Percentiles rank a stretch among this genome's conserved stretches.
These are phyloP conservation scores for Propithecus deckenii DNA, from an alignment of 2,797 vertebrate species.

Conservation along the genomic window DNA sequence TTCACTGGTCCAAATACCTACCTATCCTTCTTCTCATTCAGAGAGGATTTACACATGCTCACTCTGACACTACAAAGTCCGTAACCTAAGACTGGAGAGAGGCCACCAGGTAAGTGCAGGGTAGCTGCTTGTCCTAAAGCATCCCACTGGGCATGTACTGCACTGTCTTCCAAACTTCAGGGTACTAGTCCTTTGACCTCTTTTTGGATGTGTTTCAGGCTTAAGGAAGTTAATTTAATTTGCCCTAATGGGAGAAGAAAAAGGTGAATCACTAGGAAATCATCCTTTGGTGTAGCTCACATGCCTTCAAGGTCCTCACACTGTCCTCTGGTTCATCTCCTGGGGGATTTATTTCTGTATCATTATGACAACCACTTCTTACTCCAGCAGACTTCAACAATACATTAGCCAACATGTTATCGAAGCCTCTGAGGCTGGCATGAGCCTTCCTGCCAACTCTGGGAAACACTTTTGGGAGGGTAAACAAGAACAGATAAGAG, in stretches of 20 bases:
- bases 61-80: not conserved
- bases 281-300: not conserved
- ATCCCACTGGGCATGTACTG: not conserved
- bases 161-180: not conserved
- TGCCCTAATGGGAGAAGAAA: not conserved
- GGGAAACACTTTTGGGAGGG: not conserved
- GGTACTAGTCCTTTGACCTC: not conserved
- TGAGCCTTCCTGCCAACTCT: not conserved
- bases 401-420: not conserved
- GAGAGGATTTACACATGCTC: not conserved
- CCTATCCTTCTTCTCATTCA: not conserved
- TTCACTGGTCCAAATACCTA: not conserved
- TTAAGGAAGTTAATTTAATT: not conserved
- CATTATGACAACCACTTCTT: not conserved
- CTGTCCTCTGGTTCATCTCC: not conserved
- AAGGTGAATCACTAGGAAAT: not conserved
- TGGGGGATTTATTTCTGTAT: not conserved
- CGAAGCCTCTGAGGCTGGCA: not conserved
- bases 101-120: not conserved
- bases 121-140: not conserved
- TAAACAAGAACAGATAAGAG: not conserved
- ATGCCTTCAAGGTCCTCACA: not conserved
- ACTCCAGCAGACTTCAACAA: not conserved
- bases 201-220: not conserved
- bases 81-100: not conserved